Conservation (phyloP, 2,797 vertebrate genomes). For the Tragelaphus eurycerus region DNA sequence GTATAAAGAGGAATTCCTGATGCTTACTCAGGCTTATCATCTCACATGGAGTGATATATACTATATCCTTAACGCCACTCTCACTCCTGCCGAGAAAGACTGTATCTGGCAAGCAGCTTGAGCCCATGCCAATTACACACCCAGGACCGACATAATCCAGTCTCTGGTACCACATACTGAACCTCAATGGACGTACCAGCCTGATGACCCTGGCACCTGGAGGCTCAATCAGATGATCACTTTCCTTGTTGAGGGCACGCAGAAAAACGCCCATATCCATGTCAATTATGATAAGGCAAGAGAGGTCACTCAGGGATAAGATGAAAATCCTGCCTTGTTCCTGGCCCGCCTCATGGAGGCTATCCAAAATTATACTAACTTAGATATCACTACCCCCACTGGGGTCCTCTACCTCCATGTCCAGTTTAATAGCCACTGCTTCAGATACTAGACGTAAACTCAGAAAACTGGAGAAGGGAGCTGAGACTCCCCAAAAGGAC, state of each 20-base stretch:
- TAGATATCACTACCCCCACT: not conserved
- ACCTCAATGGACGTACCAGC: not conserved
- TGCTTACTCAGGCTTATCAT: not conserved
- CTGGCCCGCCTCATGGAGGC: rapidly evolving
- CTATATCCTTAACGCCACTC: not conserved
- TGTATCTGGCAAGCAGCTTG: rapidly evolving
- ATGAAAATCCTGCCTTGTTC: not conserved
- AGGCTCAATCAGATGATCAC: not conserved
- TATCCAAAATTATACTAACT: not conserved
- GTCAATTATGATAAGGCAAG: not conserved
- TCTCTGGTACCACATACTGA: not conserved
- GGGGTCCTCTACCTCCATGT: not conserved
- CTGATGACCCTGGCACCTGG: not conserved
- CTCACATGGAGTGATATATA: not conserved
- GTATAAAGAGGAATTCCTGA: not conserved
- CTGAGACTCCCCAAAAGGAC: not conserved
- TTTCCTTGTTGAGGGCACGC: not conserved
- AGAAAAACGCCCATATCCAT: not conserved
- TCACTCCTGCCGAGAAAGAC: not conserved
- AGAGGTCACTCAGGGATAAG: not conserved
- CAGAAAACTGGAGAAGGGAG: not conserved
- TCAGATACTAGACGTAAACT: not conserved
- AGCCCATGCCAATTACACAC: not conserved
- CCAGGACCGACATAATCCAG: not conserved
- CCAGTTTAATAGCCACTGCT: not conserved